A percentile compares a stretch with the other conserved stretches of the same genome.
phyloP scores from a whole-genome alignment of 2,888 invertebrate genomes.

The Athalia cordata region DNA sequence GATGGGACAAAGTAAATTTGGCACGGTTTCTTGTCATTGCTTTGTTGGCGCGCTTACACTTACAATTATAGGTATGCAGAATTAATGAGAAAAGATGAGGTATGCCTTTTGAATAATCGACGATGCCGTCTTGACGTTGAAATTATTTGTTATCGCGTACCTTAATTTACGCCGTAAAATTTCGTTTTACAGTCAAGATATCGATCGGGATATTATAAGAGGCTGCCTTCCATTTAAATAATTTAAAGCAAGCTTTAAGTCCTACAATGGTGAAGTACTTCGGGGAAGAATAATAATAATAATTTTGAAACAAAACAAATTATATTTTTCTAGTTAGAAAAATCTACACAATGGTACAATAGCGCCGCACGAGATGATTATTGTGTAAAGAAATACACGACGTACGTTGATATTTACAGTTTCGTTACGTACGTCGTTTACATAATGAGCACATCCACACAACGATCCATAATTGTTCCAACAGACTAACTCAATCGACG shows the following conservation, averaged over 20 bases:
- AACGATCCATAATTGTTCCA: not conserved
- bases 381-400: not conserved
- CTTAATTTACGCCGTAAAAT: constrained; percentile 6
- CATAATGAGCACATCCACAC: not conserved
- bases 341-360: not conserved
- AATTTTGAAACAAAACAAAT: not conserved
- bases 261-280: not conserved
- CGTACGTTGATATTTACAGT: not conserved
- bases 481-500: not conserved
- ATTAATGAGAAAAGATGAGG: not conserved
- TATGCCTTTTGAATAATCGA: not conserved
- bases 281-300: not conserved
- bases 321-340: not conserved
- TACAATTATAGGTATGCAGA: no score
- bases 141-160: not conserved
- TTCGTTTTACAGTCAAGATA: not conserved
- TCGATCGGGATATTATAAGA: not conserved
- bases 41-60: no score
- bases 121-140: not conserved
- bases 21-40: no score
- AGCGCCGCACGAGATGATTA: no score
- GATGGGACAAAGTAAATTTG: no score
- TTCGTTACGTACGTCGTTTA: not conserved
- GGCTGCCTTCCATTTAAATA: constrained; percentile 16
- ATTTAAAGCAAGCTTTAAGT: not conserved